Evolutionary conservation across 2,888 invertebrate species (phyloP).

Genomic region (Ophion obscuratus): DNA sequence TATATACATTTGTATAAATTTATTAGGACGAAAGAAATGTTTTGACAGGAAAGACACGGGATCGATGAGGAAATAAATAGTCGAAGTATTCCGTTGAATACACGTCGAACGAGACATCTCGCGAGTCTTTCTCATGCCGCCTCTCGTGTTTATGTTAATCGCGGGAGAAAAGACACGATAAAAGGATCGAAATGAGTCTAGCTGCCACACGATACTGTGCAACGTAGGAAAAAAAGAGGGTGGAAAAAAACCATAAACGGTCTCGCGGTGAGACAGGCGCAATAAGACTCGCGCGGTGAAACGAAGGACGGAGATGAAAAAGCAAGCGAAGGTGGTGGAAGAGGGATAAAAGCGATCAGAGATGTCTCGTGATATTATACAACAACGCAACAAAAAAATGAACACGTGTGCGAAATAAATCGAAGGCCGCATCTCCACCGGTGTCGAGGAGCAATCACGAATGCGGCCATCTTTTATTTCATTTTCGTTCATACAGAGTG

Average conservation of each 20-base stretch:
- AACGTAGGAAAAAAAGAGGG: not conserved
- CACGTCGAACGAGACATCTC: slow-evolving; percentile 23
- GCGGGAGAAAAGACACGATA: slow-evolving; percentile 32
- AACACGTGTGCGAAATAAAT: slow-evolving; percentile 48
- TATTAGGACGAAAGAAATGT: slow-evolving; percentile 34
- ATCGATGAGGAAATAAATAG: slow-evolving; percentile 31
- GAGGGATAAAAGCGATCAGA: slow-evolving; percentile 49
- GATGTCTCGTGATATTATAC: slow-evolving; percentile 43
- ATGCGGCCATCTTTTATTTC: slow-evolving; percentile 34
- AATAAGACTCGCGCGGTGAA: not conserved
- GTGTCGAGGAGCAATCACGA: slow-evolving; percentile 26
- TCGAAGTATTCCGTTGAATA: slow-evolving; percentile 38
- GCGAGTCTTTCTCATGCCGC: slow-evolving; percentile 11
- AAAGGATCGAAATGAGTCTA: slow-evolving; percentile 53
- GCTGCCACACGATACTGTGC: slow-evolving; percentile 44
- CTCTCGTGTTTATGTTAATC: slow-evolving; percentile 65
- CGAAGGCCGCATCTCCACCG: slow-evolving; percentile 27
- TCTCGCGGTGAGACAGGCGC: slow-evolving; percentile 23
- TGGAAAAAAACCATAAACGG: slow-evolving; percentile 14
- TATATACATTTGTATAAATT: not conserved
- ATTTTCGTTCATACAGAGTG: slow-evolving; percentile 45
- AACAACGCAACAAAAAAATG: slow-evolving; percentile 18
- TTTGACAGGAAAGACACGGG: slow-evolving; percentile 24
- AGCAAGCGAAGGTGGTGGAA: not conserved
- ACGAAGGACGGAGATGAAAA: slow-evolving; percentile 4